Base-by-base conservation (phyloP, 2,113 vertebrate genomes). In the Pluvianellus socialis region DNA sequence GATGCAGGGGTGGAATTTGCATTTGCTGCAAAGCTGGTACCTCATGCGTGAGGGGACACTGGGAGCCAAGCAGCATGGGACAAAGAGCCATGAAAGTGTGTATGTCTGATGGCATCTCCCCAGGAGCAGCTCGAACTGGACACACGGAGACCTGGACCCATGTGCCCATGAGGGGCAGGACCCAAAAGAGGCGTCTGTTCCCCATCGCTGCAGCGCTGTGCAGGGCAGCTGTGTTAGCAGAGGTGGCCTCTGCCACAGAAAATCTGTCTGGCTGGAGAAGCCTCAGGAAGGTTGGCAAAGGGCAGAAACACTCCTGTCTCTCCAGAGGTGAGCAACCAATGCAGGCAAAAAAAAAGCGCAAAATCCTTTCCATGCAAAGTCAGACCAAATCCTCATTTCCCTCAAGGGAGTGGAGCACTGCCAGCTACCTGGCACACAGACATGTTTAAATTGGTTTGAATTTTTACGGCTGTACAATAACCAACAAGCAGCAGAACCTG, bases 11-110 rank as follows among this genome's bases (percentile, higher is more conserved):
- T 33, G 62, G 19, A 6, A 40, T 35, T 49, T 21, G 11, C 7
- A 15, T 61, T 75, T 61, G 5, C n/a, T 76, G 71, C 45, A 52
- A 63, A 50, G 42, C 27, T 49, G 28, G 20, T 33, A 45, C 67
- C 13, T 70, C 47, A 10, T 38, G 13, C 10, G 10, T 8, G 14
- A 14, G 42, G 8, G 14, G 12, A 33, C 3, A 0, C 30, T n/a
- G 1, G 7, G 55, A 35, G 10, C 22, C 32, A 82, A 13, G 40
- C 9, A 27, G 45, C 18, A 4, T 1, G 12, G 56, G 26, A 5
- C 12, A 3, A n/a, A 79, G 32, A 82, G n/a, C 38, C 67, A 55
- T 28, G 62, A 65, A 62, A 76, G 16, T 15, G 16, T 15, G 2
- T 1, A 2, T 24, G 14, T 56, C 40, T 4, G 6, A 59, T 15